Base-by-base conservation (phyloP, 2,888 invertebrate species). In the Argyra leucocephala region DNA sequence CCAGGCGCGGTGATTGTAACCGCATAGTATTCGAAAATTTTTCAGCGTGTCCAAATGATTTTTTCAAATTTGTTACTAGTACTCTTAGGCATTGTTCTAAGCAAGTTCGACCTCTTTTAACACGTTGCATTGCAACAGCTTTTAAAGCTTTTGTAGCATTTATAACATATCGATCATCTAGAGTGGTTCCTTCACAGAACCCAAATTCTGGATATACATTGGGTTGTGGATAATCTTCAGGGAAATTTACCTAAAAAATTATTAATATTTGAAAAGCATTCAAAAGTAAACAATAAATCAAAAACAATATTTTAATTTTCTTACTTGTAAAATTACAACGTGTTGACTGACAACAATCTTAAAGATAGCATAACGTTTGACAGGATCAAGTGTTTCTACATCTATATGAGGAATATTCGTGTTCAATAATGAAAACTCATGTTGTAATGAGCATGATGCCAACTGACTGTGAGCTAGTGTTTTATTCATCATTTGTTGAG, bases 51-150 rank as follows among this genome's bases (percentile, higher is more conserved):
- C 76, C 76, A 12, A 73, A 69, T 21, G 74, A 73, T 73, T 79
- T 83, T 76, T 79, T 84, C 80, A 90, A 79, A 15, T 85, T 85
- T 21, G 82, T 80, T 15, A 88, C 86, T 67, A 91, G 80, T 63
- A 88, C 87, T 57, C 89, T 80, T 59, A 96, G 81, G 78, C 95
- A 95, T 62, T 93, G 91, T 76, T 95, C 89, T 64, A 96, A 80
- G 76, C 96, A 96, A 57, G 91, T 88, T 63, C 91, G 86, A 64
- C 92, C 92, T 76, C 91, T 90, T 69, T 87, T 88, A 1, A 94
- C 91, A 73, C 91, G 86, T 71, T 90, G 89, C 73, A 89, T 85
- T 0, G 93, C 91, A 64, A 90, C 88, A 76, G 87, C 88, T 72
- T 88, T 90, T 48, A 95, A 82, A 21, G 88, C 88, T 81, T 92